Evolutionary conservation across 2,888 invertebrate species (phyloP).

Genomic region (Ramazzottius varieornatus): DNA sequence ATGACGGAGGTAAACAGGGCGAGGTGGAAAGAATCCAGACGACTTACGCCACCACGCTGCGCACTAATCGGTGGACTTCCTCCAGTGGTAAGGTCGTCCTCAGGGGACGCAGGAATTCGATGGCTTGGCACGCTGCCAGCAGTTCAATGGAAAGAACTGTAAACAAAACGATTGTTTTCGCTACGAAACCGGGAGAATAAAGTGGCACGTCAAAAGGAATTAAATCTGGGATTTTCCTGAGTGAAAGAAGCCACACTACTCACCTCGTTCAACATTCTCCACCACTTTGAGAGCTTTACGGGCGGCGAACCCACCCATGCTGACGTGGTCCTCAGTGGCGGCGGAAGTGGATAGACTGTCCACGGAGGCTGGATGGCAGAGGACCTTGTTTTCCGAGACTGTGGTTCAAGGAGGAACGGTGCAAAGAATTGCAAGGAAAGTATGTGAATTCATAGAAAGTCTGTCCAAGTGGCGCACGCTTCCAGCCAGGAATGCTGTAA

Average conservation of each 20-base stretch:
- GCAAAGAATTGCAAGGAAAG: no score
- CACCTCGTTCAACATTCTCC: conserved; percentile 28
- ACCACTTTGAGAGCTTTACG: conserved; percentile 33
- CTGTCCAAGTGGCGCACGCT: no score
- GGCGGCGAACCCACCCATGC: conserved; percentile 40
- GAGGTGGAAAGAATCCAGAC: not conserved
- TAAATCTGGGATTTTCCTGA: no score
- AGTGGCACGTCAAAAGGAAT: not conserved
- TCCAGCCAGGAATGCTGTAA: no score
- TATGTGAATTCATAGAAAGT: no score
- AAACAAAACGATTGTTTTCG: not conserved
- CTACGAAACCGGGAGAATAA: no score
- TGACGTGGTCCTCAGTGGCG: conserved; percentile 40
- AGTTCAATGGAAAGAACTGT: conserved; percentile 37
- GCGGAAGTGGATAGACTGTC: conserved; percentile 38
- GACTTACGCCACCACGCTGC: conserved; percentile 26
- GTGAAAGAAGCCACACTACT: not conserved
- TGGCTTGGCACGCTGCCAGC: conserved; percentile 36
- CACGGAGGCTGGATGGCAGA: conserved; percentile 38
- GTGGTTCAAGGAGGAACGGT: conserved; percentile 4
- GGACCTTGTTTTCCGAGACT: conserved; percentile 41
- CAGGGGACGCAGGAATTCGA: conserved; percentile 37
- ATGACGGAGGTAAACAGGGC: not conserved
- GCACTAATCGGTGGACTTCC: conserved; percentile 33
- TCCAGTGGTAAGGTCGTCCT: conserved; percentile 36